These are phyloP conservation scores for Agrypnia vestita DNA, from an alignment of 1,140 invertebrate species.

Conservation along the genomic window DNA sequence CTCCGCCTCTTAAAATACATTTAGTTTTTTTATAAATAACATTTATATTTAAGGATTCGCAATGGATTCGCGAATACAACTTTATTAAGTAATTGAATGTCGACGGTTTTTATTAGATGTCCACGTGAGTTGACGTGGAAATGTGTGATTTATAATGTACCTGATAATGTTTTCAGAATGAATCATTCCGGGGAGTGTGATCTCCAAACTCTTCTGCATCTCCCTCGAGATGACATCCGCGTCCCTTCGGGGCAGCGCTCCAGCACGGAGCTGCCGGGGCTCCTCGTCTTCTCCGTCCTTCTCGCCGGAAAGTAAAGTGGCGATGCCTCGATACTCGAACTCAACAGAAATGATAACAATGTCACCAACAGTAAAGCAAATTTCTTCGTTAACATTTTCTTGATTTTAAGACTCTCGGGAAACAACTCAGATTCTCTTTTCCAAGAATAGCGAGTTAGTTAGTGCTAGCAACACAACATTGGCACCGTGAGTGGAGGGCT, in stretches of 20 bases:
- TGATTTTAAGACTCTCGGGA: constrained; percentile 1
- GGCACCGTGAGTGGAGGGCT: background rate
- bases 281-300: background rate
- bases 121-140: too few species aligned
- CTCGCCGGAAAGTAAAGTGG: constrained; percentile 20
- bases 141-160: too few species aligned
- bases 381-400: background rate
- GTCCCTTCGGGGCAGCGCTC: constrained; percentile 14
- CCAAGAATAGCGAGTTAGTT: background rate
- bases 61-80: too few species aligned
- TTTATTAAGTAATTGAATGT: too few species aligned
- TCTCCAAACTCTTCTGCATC: constrained; percentile 32
- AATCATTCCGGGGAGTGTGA: too few species aligned
- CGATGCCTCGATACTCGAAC: background rate
- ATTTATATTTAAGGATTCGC: too few species aligned
- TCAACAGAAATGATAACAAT: constrained; percentile 6
- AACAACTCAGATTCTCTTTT: background rate
- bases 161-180: too few species aligned
- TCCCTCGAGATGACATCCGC: background rate
- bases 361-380: background rate
- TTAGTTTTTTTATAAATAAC: too few species aligned
- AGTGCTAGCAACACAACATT: background rate
- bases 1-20: too few species aligned
- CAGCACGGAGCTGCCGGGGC: background rate
- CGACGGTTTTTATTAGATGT: too few species aligned